phyloP scores from a whole-genome alignment of 2,888 invertebrate genomes.

The Tyria jacobaeae region DNA sequence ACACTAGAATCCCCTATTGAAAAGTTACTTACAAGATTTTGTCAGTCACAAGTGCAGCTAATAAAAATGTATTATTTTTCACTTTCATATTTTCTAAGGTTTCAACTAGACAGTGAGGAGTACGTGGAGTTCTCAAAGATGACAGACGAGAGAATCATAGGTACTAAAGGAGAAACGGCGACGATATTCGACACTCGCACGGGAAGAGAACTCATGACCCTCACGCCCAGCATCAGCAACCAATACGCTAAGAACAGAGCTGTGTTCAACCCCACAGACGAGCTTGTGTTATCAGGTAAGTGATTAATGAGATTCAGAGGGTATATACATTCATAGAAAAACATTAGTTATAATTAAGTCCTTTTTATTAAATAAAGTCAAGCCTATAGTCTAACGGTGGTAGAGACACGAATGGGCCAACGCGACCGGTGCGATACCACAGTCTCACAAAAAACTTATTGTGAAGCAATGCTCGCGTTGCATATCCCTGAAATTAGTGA shows the following conservation, averaged over 20 bases:
- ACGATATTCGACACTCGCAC: slow-evolving; percentile 96
- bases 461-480: too few species aligned
- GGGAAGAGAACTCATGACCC: slow-evolving; percentile 90
- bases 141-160: slow-evolving; percentile 94
- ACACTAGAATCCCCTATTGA: too few species aligned
- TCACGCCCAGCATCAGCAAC: slow-evolving; percentile 94
- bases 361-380: too few species aligned
- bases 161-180: slow-evolving; percentile 94
- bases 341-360: too few species aligned
- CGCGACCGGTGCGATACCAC: too few species aligned
- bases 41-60: too few species aligned
- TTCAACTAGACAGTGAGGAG: slow-evolving; percentile 93
- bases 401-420: too few species aligned
- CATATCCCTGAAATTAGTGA: too few species aligned
- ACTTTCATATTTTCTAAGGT: slow-evolving; percentile 71
- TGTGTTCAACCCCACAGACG: slow-evolving; percentile 97
- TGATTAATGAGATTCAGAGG: not conserved
- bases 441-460: too few species aligned
- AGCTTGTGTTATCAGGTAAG: slow-evolving; percentile 93
- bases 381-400: too few species aligned
- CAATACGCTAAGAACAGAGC: slow-evolving; percentile 97
- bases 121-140: slow-evolving; percentile 97
- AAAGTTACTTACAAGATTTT: too few species aligned
- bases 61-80: not conserved
- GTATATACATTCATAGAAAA: too few species aligned